Conservation (phyloP, 2,113 vertebrate species). For the Bujurquina vittata region DNA sequence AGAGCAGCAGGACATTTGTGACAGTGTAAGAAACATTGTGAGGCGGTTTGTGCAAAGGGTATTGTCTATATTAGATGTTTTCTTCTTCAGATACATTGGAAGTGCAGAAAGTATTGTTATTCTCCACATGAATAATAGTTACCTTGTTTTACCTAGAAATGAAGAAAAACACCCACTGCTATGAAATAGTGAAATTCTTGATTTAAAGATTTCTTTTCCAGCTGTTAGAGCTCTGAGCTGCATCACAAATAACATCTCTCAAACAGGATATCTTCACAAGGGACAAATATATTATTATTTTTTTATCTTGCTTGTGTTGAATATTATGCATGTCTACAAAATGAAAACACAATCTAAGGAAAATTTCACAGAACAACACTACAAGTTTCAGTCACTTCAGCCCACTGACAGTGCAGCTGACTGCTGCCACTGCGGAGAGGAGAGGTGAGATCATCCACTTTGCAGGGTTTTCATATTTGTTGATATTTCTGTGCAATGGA, state of each 20-base stretch:
- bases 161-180: conserved; percentile 59
- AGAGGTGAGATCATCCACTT: conserved; percentile 62
- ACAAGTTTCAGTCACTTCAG: conserved; percentile 58
- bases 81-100: conserved; percentile 52
- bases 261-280: conserved; percentile 71
- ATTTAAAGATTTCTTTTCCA: conserved; percentile 49
- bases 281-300: conserved; percentile 69
- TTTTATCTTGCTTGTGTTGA: conserved; percentile 65
- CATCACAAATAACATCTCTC: conserved; percentile 69
- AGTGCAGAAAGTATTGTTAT: conserved; percentile 60
- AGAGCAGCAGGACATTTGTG: conserved; percentile 55
- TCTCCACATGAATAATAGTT: conserved; percentile 63
- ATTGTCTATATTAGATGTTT: conserved; percentile 41
- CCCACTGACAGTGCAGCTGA: conserved; percentile 51
- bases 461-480: conserved; percentile 61
- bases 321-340: conserved; percentile 75
- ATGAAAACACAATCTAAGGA: conserved; percentile 76
- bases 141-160: conserved; percentile 49
- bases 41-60: conserved; percentile 30
- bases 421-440: conserved; percentile 49
- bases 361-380: conserved; percentile 71
- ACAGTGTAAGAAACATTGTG: conserved; percentile 32
- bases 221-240: conserved; percentile 53
- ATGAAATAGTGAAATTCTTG: conserved; percentile 47
- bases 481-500: conserved; percentile 67